A percentile compares a stretch with the other conserved stretches of the same genome.
Conservation (phyloP, 2,888 invertebrate species). For the Ichneumoninae sp. region DNA sequence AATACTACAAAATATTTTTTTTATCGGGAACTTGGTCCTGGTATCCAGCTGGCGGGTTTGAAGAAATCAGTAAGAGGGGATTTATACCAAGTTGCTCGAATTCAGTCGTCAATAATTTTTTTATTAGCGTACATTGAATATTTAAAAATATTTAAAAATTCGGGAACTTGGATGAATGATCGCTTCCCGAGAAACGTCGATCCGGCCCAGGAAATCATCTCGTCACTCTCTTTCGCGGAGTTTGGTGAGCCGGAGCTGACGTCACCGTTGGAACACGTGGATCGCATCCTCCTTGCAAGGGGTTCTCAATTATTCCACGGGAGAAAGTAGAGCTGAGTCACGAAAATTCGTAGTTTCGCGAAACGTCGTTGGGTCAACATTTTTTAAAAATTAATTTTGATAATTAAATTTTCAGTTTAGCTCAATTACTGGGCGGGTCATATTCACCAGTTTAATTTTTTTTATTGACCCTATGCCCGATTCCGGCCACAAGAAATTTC, state of each 20-base stretch:
- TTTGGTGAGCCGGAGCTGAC: slow-evolving; percentile 69
- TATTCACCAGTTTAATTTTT: too few relatives aligned
- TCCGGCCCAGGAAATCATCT: slow-evolving; percentile 13
- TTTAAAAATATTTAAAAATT: too few relatives aligned
- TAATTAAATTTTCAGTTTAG: background rate
- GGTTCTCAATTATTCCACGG: slow-evolving; percentile 63
- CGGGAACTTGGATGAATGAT: background rate
- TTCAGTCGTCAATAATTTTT: background rate
- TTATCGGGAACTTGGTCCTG: too few relatives aligned
- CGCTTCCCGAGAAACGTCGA: background rate
- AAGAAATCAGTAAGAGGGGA: background rate
- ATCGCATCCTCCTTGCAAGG: slow-evolving; percentile 72
- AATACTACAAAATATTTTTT: too few relatives aligned
- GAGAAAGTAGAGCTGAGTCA: slow-evolving; percentile 1
- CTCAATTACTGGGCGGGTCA: too few relatives aligned
- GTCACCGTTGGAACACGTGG: slow-evolving; percentile 71
- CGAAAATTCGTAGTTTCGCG: background rate
- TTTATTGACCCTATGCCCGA: background rate
- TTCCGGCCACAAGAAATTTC: background rate
- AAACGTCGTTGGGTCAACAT: background rate
- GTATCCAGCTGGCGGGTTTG: background rate
- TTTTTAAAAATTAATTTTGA: background rate
- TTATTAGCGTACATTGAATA: too few relatives aligned
- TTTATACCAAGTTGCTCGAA: background rate
- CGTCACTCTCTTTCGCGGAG: slow-evolving; percentile 50